phyloP scores from a whole-genome alignment of 2,113 vertebrate species.

The Neolamprologus brichardi region DNA sequence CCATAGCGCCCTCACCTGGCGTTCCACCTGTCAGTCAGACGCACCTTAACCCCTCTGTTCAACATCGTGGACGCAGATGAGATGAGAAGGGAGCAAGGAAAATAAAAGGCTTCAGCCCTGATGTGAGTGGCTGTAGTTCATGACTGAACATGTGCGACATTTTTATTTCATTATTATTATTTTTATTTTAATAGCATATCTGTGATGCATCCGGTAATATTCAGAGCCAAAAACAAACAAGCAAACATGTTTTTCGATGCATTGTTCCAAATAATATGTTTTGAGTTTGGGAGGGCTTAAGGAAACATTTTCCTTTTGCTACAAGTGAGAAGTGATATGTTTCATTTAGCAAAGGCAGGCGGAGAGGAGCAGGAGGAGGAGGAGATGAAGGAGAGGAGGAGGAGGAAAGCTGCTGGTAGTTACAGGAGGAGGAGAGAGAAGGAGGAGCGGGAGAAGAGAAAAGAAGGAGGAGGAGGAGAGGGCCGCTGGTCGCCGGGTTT shows the following conservation, averaged over 20 bases:
- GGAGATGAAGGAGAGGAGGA: background rate
- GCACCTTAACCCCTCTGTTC: background rate
- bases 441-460: constrained; percentile 8
- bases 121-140: background rate
- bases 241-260: background rate
- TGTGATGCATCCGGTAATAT: background rate
- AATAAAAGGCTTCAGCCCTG: background rate
- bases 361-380: background rate
- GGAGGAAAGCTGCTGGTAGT: background rate
- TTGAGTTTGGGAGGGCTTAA: background rate
- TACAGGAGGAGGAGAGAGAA: background rate
- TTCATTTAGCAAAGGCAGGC: constrained; percentile 32
- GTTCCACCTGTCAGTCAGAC: background rate
- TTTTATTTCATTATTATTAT: background rate
- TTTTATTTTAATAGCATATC: background rate
- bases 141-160: constrained; percentile 11
- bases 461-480: constrained; percentile 53
- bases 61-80: background rate
- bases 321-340: constrained; percentile 45
- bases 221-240: background rate
- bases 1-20: constrained; percentile 50
- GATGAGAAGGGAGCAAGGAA: background rate
- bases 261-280: background rate
- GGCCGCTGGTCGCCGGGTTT: constrained; percentile 70
- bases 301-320: constrained; percentile 1